Evolutionary conservation across 2,888 invertebrate species (phyloP).

Genomic region (Lepas anatifera): DNA sequence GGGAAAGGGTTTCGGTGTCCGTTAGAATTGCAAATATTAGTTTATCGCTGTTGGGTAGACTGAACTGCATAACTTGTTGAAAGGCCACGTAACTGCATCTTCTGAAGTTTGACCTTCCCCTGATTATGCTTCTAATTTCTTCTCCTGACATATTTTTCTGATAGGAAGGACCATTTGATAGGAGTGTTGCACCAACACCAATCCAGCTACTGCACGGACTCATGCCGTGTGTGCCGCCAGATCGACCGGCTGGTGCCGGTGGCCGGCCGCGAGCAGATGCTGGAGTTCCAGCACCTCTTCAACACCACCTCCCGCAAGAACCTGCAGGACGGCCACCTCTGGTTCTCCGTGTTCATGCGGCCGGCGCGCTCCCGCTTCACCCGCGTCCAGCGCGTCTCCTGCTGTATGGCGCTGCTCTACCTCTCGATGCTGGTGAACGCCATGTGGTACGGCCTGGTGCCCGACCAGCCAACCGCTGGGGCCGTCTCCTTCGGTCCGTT

Average conservation of each 20-base stretch:
- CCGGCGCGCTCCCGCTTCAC: conserved; percentile 39
- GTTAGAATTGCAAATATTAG: too few relatives aligned
- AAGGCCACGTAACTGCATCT: too few relatives aligned
- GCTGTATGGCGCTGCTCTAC: conserved; percentile 38
- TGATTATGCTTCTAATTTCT: too few relatives aligned
- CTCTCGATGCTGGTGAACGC: conserved; percentile 40
- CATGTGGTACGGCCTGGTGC: conserved; percentile 36
- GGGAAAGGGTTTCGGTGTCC: too few relatives aligned
- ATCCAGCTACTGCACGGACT: too few relatives aligned
- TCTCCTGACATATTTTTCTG: too few relatives aligned
- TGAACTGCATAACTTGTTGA: too few relatives aligned
- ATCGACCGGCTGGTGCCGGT: conserved; percentile 39
- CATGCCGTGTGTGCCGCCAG: too few relatives aligned
- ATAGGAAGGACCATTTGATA: too few relatives aligned
- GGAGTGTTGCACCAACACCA: too few relatives aligned
- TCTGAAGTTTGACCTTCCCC: too few relatives aligned
- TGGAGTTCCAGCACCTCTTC: conserved; percentile 37
- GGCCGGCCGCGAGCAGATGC: conserved; percentile 36
- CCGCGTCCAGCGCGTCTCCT: conserved; percentile 37
- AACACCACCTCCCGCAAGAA: conserved; percentile 30
- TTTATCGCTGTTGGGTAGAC: too few relatives aligned
- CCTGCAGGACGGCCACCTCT: conserved; percentile 39
- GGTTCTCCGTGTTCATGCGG: conserved; percentile 40
- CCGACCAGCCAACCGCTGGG: conserved; percentile 27
- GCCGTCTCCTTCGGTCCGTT: conserved; percentile 37